These are phyloP conservation scores for Synchiropus splendidus DNA, from an alignment of 2,113 vertebrate genomes.

Conservation along the genomic window DNA sequence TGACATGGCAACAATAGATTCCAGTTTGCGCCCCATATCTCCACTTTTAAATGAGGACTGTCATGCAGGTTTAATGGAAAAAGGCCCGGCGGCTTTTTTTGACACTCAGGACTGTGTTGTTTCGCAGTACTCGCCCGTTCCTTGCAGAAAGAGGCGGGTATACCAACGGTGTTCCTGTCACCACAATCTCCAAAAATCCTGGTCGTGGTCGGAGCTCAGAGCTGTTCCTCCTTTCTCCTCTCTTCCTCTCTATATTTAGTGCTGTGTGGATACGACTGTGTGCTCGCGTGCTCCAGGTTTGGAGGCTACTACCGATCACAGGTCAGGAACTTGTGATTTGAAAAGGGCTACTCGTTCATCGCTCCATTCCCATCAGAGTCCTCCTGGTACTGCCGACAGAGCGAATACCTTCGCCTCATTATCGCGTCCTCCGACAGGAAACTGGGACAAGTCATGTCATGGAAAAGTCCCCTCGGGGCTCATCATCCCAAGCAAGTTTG, in stretches of 20 bases:
- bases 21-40: no score
- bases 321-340: constrained; percentile 52
- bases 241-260: no score
- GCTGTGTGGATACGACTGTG: constrained; percentile 11
- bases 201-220: constrained; percentile 44
- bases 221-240: constrained; percentile 6
- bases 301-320: constrained; percentile 61
- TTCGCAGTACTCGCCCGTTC: no score
- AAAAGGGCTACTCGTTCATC: constrained; percentile 60
- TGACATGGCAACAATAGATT: no score
- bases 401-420: constrained; percentile 22
- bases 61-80: no score
- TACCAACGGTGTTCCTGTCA: no score
- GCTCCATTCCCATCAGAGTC: background rate
- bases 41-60: no score
- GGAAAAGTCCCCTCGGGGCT: constrained; percentile 44
- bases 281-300: constrained; percentile 39
- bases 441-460: constrained; percentile 50
- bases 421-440: constrained; percentile 39
- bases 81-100: no score
- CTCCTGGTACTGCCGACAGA: constrained; percentile 2
- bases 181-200: no score
- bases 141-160: no score
- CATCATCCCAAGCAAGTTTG: constrained; percentile 53
- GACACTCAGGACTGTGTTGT: no score